phyloP scores from a whole-genome alignment of 1,140 invertebrate species.

The Magallana angulata region DNA sequence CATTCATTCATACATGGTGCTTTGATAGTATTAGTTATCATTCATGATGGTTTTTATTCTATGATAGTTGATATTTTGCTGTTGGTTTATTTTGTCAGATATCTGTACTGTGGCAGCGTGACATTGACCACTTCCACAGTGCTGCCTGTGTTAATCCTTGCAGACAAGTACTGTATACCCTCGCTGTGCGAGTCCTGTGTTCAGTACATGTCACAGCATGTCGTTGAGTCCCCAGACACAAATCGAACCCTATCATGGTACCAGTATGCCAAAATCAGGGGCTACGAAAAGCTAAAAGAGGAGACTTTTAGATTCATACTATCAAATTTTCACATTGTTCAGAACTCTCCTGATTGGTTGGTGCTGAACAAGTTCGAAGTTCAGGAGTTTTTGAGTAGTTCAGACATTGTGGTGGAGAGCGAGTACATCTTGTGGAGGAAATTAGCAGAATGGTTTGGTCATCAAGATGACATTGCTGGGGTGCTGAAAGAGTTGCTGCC shows the following conservation, averaged over 20 bases:
- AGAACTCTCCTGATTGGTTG: constrained; percentile 73
- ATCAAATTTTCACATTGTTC: constrained; percentile 75
- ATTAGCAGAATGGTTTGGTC: constrained; percentile 72
- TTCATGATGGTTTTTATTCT: too few species aligned
- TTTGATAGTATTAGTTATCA: too few species aligned
- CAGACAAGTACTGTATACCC: constrained; percentile 76
- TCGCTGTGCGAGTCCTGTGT: constrained; percentile 72
- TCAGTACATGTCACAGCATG: constrained; percentile 75
- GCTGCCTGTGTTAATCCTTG: constrained; percentile 72
- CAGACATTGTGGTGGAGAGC: constrained; percentile 73
- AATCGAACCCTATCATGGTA: constrained; percentile 77
- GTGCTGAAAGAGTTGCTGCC: constrained; percentile 71
- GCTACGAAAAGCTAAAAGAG: constrained; percentile 67
- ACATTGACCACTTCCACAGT: constrained; percentile 71
- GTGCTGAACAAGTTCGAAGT: constrained; percentile 68
- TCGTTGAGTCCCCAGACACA: constrained; percentile 73
- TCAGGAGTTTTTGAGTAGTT: constrained; percentile 71
- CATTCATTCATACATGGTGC: too few species aligned
- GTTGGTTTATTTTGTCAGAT: constrained; percentile 61
- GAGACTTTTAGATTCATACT: constrained; percentile 74
- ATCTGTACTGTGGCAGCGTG: constrained; percentile 73
- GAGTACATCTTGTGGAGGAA: constrained; percentile 70
- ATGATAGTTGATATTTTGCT: too few species aligned
- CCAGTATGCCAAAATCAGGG: constrained; percentile 74
- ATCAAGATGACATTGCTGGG: constrained; percentile 64